Base-by-base conservation (phyloP, 53 echinoderm and acorn worm species). In the Arbacia lixula region DNA sequence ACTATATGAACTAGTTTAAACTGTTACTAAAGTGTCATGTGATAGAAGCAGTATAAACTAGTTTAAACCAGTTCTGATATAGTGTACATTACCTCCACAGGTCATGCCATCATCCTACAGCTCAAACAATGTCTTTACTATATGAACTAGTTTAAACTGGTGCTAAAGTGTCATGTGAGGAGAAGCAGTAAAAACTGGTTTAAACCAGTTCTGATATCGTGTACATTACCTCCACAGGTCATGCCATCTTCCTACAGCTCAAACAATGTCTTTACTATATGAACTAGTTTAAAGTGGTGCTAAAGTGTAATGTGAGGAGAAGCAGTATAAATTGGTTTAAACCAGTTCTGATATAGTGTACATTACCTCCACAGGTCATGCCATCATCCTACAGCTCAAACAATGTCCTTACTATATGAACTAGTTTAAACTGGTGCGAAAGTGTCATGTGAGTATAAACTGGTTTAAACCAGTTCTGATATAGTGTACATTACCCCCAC, bases 201-300 rank as follows among this genome's bases (percentile, higher is more conserved):
- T 10, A 46, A 46, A 10, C 46, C 14, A 46, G 14, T n/a, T n/a
- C n/a, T n/a, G n/a, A n/a, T n/a, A n/a, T n/a, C n/a, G n/a, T n/a
- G n/a, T n/a, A n/a, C n/a, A 85, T 72, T 73, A 95, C 95, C 95
- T 38, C 87, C 87, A 82, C 95, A 95, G 43, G 90, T 89, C 52
- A 83, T 74, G 21, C 90, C 89, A 64, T 95, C 92, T 6, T 56
- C n/a, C n/a, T n/a, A n/a, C 28, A 26, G 27, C 31, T 60, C 0
- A 60, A 60, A 25, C 5, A 3, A 5, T 12, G 33, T 19, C 89
- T 91, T 71, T 92, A n/a, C n/a, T n/a, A n/a, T n/a, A n/a, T n/a
- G n/a, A n/a, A n/a, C n/a, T n/a, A n/a, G n/a, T n/a, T n/a, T n/a
- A n/a, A n/a, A n/a, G n/a, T n/a, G n/a, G n/a, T n/a, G n/a, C n/a